These are phyloP conservation scores for Pogonognathellus flavescens DNA, from an alignment of 1,140 invertebrate genomes.

Conservation along the genomic window DNA sequence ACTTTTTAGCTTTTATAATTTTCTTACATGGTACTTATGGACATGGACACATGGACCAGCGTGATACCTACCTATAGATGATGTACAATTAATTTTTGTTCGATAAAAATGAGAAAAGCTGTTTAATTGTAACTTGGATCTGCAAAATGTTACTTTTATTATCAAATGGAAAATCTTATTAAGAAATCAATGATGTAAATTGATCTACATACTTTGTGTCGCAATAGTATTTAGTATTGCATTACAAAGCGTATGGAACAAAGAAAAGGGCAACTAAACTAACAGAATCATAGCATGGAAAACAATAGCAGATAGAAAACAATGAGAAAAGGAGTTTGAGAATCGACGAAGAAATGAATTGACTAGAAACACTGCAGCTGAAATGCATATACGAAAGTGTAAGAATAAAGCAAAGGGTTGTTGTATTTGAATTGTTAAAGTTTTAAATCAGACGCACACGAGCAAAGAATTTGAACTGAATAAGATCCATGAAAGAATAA, in stretches of 20 bases:
- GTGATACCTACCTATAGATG: too few species aligned
- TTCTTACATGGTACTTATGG: too few species aligned
- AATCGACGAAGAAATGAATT: constrained; percentile 11
- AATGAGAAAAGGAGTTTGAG: constrained; percentile 12
- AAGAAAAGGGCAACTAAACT: constrained; percentile 24
- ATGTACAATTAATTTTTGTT: too few species aligned
- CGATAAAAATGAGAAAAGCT: too few species aligned
- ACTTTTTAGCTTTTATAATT: too few species aligned
- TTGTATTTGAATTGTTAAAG: constrained; percentile 28
- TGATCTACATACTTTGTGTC: too few species aligned
- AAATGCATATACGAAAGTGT: not conserved
- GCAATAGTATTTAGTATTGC: too few species aligned
- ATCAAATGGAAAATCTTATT: not conserved
- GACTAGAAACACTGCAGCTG: not conserved
- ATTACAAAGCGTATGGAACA: not conserved
- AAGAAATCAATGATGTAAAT: not conserved
- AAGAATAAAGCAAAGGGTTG: constrained; percentile 6
- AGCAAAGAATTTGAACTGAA: constrained; percentile 31
- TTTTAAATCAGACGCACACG: constrained; percentile 44
- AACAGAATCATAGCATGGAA: not conserved
- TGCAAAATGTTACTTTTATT: too few species aligned
- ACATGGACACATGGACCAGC: too few species aligned
- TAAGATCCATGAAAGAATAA: constrained; percentile 37
- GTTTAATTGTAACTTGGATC: too few species aligned
- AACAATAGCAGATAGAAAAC: constrained; percentile 4